phyloP scores from a whole-genome alignment of 2,888 invertebrate species.

The Sarcophaga variegata region DNA sequence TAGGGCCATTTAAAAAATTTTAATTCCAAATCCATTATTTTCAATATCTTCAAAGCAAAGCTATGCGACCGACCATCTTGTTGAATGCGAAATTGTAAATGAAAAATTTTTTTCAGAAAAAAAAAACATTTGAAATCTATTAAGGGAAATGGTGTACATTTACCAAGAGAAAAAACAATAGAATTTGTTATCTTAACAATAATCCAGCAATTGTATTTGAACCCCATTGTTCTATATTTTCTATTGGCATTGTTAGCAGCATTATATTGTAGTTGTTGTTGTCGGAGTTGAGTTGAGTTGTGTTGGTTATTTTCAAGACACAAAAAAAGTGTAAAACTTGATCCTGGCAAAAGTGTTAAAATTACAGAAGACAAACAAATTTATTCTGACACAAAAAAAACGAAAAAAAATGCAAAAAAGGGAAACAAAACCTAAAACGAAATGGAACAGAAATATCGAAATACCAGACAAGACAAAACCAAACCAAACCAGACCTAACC shows the following conservation, averaged over 20 bases:
- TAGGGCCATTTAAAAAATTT: too few species aligned
- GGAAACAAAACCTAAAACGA: neutral
- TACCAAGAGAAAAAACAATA: neutral
- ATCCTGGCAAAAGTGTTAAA: slow-evolving; percentile 48
- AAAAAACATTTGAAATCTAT: neutral
- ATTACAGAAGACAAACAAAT: slow-evolving; percentile 35
- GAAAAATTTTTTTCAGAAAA: neutral
- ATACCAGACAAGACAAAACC: slow-evolving; percentile 32
- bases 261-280: neutral
- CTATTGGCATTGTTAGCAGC: neutral
- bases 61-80: too few species aligned
- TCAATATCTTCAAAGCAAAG: too few species aligned
- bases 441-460: slow-evolving; percentile 8
- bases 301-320: slow-evolving; percentile 1
- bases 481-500: slow-evolving; percentile 11
- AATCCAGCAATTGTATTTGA: slow-evolving; percentile 16
- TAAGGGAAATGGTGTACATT: neutral
- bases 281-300: slow-evolving; percentile 3
- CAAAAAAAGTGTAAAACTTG: slow-evolving; percentile 40
- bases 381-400: neutral
- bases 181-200: neutral
- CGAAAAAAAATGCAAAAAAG: neutral
- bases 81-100: neutral
- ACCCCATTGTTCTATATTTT: neutral
- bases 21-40: too few species aligned